Conservation (phyloP, 2,113 vertebrate genomes). For the Petrocephalus zakoni region DNA sequence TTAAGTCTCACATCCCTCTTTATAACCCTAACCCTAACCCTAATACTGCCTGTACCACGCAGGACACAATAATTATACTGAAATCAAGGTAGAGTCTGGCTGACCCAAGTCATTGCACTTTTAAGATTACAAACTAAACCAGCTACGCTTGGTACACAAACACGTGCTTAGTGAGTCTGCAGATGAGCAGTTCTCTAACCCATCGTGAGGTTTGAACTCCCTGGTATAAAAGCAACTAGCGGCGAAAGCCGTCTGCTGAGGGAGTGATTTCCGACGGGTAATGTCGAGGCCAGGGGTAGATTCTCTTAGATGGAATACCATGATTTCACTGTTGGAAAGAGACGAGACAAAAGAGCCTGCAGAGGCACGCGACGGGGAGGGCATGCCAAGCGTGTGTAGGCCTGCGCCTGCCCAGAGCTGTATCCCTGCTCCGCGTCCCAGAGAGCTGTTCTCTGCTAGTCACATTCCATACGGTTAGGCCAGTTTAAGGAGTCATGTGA, state of each 20-base stretch:
- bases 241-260: constrained; percentile 48
- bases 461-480: background rate
- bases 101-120: background rate
- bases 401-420: background rate
- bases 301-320: constrained; percentile 45
- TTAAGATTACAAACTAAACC: background rate
- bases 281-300: constrained; percentile 51
- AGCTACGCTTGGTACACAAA: background rate
- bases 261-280: constrained; percentile 32
- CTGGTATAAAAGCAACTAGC: constrained; percentile 25
- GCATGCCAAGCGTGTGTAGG: background rate
- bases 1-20: background rate
- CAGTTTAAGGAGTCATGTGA: constrained; percentile 1
- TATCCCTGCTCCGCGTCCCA: background rate
- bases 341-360: constrained; percentile 47
- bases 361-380: background rate
- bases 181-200: too few species aligned
- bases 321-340: constrained; percentile 62
- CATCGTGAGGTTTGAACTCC: background rate
- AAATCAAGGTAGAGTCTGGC: background rate
- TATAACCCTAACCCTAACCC: too few species aligned
- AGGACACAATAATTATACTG: background rate
- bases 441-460: background rate
- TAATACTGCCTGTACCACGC: background rate
- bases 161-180: background rate